phyloP scores from a whole-genome alignment of 2,797 vertebrate species.

The Pangasius mekongensis region DNA sequence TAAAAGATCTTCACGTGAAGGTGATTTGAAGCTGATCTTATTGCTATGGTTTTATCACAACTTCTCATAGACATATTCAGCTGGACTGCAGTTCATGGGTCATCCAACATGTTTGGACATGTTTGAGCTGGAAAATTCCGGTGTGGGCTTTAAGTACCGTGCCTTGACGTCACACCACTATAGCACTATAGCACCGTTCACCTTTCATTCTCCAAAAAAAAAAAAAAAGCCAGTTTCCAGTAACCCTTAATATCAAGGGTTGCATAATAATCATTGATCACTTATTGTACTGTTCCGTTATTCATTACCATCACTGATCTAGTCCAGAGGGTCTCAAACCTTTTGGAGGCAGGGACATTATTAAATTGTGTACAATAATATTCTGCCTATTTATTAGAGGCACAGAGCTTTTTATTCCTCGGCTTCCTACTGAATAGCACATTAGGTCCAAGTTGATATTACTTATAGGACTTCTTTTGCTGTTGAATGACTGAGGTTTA shows the following conservation, averaged over 20 bases:
- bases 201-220: neutral
- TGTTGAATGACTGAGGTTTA: neutral
- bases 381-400: neutral
- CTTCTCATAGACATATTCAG: neutral
- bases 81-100: neutral
- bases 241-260: neutral
- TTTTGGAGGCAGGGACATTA: neutral
- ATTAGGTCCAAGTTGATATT: neutral
- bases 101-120: constrained; percentile 17
- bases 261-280: neutral
- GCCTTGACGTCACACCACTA: neutral
- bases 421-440: neutral
- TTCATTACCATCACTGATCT: neutral
- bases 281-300: constrained; percentile 4
- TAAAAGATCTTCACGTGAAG: constrained; percentile 34
- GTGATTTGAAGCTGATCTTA: constrained; percentile 56
- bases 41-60: constrained; percentile 60
- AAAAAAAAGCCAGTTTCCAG: neutral
- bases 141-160: neutral
- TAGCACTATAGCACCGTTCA: neutral
- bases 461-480: neutral
- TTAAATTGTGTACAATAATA: neutral
- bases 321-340: neutral
- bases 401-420: neutral
- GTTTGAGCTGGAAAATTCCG: neutral